Conservation (phyloP, 2,888 invertebrate genomes). For the Ferdinandea cuprea region DNA sequence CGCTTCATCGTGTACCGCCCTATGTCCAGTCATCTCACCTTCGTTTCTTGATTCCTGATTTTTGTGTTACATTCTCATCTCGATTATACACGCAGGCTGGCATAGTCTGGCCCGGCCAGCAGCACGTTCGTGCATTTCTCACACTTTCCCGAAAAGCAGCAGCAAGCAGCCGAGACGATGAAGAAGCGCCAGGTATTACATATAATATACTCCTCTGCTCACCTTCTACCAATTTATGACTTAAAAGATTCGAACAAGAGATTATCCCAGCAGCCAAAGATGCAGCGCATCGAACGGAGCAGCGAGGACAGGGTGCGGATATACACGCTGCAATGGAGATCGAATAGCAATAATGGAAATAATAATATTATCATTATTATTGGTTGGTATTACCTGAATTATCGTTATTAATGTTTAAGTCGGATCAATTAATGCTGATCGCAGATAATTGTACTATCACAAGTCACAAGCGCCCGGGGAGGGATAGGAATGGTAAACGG, state of each 20-base stretch:
- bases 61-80: slow-evolving; percentile 2
- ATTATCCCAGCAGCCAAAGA: slow-evolving; percentile 38
- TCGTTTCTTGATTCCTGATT: slow-evolving; percentile 17
- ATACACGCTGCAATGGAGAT: slow-evolving; percentile 3
- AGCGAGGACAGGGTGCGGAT: neutral
- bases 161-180: slow-evolving; percentile 28
- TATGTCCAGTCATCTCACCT: slow-evolving; percentile 46
- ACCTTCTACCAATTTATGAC: slow-evolving; percentile 67
- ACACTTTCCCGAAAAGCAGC: slow-evolving; percentile 37
- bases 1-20: slow-evolving; percentile 70
- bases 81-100: slow-evolving; percentile 12
- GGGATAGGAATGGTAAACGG: neutral
- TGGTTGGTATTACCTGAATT: slow-evolving; percentile 52
- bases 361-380: slow-evolving; percentile 52
- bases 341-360: slow-evolving; percentile 42
- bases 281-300: neutral
- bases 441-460: slow-evolving; percentile 36
- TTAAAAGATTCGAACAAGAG: slow-evolving; percentile 58
- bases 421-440: slow-evolving; percentile 65
- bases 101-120: neutral
- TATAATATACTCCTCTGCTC: slow-evolving; percentile 57
- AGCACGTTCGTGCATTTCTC: slow-evolving; percentile 46
- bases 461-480: too few species aligned
- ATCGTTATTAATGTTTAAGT: slow-evolving; percentile 64
- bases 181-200: slow-evolving; percentile 71